A percentile compares a stretch with the other conserved stretches of the same genome.
These are phyloP conservation scores for Sipha flava DNA, from an alignment of 1,140 invertebrate species.

Conservation along the genomic window DNA sequence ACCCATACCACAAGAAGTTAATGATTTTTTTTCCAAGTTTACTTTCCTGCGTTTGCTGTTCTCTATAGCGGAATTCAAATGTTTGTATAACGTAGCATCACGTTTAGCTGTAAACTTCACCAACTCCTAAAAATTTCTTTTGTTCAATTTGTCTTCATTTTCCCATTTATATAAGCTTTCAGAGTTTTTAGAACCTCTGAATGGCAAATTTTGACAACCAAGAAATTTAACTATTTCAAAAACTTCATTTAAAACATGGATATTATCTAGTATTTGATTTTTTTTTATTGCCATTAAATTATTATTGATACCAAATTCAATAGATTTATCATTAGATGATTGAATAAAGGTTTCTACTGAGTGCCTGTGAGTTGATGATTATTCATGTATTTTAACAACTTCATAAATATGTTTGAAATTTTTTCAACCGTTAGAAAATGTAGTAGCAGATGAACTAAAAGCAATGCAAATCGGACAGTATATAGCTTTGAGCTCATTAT, in stretches of 20 bases:
- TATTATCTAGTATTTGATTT: not conserved
- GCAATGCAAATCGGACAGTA: not conserved
- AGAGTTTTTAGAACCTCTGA: not conserved
- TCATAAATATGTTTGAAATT: not conserved
- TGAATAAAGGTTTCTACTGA: not conserved
- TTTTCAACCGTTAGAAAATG: not conserved
- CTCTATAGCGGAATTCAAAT: not conserved
- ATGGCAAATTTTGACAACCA: not conserved
- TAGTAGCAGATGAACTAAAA: not conserved
- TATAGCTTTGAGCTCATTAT: not conserved
- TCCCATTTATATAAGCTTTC: not conserved
- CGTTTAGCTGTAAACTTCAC: not conserved
- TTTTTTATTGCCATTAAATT: not conserved
- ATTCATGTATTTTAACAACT: not conserved
- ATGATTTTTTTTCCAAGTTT: not conserved
- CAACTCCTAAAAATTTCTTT: conserved; percentile 6
- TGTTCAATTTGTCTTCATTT: not conserved
- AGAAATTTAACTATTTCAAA: not conserved
- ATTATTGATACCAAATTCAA: not conserved
- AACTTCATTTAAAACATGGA: not conserved
- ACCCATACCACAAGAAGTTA: not conserved
- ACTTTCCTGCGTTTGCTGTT: not conserved
- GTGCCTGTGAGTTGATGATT: not conserved
- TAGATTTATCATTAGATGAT: not conserved
- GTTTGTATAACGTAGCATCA: not conserved